Base-by-base conservation (phyloP, 2,888 invertebrate genomes). In the Spatulosminthurus flaviceps region DNA sequence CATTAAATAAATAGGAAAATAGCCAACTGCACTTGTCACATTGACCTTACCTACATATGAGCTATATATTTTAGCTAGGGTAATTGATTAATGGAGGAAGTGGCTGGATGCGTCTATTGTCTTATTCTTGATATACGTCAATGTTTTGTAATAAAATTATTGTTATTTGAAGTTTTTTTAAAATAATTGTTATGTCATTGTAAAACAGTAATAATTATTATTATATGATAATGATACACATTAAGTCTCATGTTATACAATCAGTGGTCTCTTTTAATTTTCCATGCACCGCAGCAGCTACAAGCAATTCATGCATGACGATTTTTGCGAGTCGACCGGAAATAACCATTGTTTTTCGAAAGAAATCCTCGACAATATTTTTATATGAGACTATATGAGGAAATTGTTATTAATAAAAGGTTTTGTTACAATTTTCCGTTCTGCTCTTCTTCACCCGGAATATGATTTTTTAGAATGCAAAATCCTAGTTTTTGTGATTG, bases 351-450 rank as follows among this genome's bases (percentile, higher is more conserved):
- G 34, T 34, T 34, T 34, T 9, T 34, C 34, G 4, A 34, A 34
- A n/a, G n/a, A n/a, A n/a, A n/a, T n/a, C n/a, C n/a, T n/a, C n/a
- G n/a, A n/a, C n/a, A 16, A 5, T 19, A 16, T 51, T 51, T 51
- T 16, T 19, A 19, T 51, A 51, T n/a, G 16, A 11, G 16, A 51
- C 51, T n/a, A 51, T 51, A 2, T n/a, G n/a, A 51, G 51, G 51
- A 19, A 51, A 13, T 19, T n/a, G n/a, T n/a, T 5, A n/a, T 9
- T 11, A 5, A 51, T 11, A 11, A 51, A 51, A 51, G 51, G 16
- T 2, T 51, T 51, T 51, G n/a, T 51, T 51, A n/a, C 51, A 51
- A 51, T 51, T 51, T 51, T 51, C 51, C 51, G 51, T 51, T 51
- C 51, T 19, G n/a, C 2, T n/a, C n/a, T 51, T 51, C 51, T 51